Base-by-base conservation (phyloP, 2,888 invertebrate species). In the Nymphalis urticae region DNA sequence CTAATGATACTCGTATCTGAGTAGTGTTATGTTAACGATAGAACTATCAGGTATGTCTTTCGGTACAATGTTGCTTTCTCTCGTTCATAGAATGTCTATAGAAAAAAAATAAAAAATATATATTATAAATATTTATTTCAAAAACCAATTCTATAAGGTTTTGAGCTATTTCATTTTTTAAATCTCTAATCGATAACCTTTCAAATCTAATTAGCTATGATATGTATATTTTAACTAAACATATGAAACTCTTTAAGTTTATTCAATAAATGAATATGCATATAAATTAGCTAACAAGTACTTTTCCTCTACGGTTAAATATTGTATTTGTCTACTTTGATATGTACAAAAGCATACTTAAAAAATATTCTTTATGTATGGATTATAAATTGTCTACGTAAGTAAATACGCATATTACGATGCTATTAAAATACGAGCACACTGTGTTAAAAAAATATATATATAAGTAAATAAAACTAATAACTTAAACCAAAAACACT, bases 271-370 rank as follows among this genome's bases (percentile, higher is more conserved):
- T 71, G 69, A 68, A 62, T 71, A 69, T 65, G 72, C 60, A 69
- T 68, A 73, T 71, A 65, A 65, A 59, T 62, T 66, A 73, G 72
- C 74, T 76, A 74, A 77, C 85, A 86, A 73, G 62, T 74, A 70
- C 68, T 70, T 71, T 80, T 83, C 78, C 82, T 81, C 84, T 84
- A 75, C 90, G 77, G 72, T 76, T 73, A 58, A 42, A 58, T 58
- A 76, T 80, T 85, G 76, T 83, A 84, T 75, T 86, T 76, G 75
- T 82, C 90, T 92, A 92, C 89, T 82, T 81, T 86, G 83, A 85
- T 85, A 86, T 85, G 80, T 86, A 84, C 85, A 87, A 82, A 90
- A 90, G 89, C 90, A 87, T 89, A 90, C 84, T 87, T 84, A 91
- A 89, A 87, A 83, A 85, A 88, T 58, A 82, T 87, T 80, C 79